These are phyloP conservation scores for Drosophila dives DNA, from an alignment of 2,888 invertebrate genomes.

Conservation along the genomic window DNA sequence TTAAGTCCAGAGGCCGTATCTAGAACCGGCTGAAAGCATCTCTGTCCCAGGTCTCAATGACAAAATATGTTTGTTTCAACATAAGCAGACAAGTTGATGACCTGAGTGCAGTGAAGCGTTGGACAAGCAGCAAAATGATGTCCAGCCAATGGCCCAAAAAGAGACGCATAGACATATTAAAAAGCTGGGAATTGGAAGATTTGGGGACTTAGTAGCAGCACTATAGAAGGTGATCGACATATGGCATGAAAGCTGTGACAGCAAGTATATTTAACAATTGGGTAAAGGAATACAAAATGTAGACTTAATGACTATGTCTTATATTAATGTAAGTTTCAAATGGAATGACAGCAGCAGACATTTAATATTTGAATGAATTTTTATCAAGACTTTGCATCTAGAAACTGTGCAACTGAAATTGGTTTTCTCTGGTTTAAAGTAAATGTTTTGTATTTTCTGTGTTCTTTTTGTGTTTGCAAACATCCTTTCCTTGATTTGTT, in stretches of 20 bases:
- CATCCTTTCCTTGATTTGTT: constrained; percentile 62
- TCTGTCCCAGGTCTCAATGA: constrained; percentile 33
- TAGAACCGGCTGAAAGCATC: constrained; percentile 40
- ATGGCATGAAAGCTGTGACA: constrained; percentile 15
- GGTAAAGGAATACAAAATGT: background rate
- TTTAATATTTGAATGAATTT: constrained; percentile 3
- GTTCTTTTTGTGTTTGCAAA: constrained; percentile 14
- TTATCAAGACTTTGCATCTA: background rate
- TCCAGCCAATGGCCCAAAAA: constrained; percentile 23
- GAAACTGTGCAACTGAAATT: background rate
- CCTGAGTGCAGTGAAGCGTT: constrained; percentile 61
- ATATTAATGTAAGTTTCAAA: background rate
- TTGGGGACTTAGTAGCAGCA: background rate
- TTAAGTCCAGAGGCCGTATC: background rate
- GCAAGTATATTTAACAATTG: constrained; percentile 29
- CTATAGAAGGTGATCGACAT: constrained; percentile 28
- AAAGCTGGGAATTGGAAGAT: constrained; percentile 38
- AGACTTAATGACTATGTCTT: background rate
- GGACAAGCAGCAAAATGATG: constrained; percentile 40
- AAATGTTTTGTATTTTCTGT: constrained; percentile 1
- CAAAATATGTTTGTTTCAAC: constrained; percentile 66
- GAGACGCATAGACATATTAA: constrained; percentile 29
- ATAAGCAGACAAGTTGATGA: constrained; percentile 66
- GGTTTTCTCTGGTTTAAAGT: constrained; percentile 3
- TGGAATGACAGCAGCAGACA: constrained; percentile 2